Evolutionary conservation across 2,113 vertebrate genomes (phyloP).

Genomic region (Scomber scombrus): DNA sequence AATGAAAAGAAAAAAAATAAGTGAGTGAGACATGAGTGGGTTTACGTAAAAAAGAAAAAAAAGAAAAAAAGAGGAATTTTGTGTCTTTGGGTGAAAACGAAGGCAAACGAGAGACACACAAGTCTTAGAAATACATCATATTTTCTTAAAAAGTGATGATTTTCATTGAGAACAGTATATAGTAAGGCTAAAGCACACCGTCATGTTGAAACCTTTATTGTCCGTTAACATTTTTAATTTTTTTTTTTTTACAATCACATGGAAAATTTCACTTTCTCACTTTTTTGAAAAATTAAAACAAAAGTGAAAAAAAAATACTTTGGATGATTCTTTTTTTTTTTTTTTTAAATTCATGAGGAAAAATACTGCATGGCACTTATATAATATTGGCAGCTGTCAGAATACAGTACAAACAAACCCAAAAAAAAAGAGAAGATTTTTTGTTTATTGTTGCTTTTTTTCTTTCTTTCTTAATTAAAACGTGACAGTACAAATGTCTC

Average conservation of each 20-base stretch:
- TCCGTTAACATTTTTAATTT: constrained; percentile 1
- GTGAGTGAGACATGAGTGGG: constrained; percentile 21
- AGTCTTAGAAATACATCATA: constrained; percentile 40
- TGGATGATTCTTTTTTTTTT: constrained; percentile 61
- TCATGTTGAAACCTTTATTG: constrained; percentile 5
- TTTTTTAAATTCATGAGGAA: constrained; percentile 39
- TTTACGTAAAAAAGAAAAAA: background rate
- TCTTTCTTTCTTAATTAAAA: background rate
- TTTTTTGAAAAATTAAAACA: background rate
- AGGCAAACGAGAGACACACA: constrained; percentile 55
- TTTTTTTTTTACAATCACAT: constrained; percentile 16
- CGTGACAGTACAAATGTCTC: constrained; percentile 42
- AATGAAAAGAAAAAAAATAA: constrained; percentile 13
- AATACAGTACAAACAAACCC: constrained; percentile 48
- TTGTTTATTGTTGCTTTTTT: background rate
- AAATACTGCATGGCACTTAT: constrained; percentile 80
- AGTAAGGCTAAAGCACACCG: constrained; percentile 64
- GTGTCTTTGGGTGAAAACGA: constrained; percentile 67
- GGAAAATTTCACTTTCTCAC: background rate
- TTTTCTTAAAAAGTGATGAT: constrained; percentile 38
- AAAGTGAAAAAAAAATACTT: constrained; percentile 35
- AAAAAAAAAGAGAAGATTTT: background rate
- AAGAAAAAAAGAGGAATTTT: background rate
- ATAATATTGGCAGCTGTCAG: constrained; percentile 67
- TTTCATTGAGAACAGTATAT: constrained; percentile 21